Base-by-base conservation (phyloP, 1,140 invertebrate genomes). In the Drosophila asahinai region DNA sequence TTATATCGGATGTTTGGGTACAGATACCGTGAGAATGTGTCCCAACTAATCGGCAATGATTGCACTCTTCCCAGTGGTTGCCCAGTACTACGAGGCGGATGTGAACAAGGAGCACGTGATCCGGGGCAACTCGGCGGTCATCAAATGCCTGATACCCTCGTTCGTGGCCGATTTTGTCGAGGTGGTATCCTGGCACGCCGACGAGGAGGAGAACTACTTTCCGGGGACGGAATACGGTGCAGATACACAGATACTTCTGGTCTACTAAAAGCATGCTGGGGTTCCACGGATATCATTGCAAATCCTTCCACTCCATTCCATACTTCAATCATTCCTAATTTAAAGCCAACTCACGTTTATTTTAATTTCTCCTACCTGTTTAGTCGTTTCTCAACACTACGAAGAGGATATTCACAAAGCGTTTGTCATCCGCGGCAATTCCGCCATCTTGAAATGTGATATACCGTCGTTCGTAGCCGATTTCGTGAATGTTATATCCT, bases 81-180 rank as follows among this genome's bases (percentile, higher is more conserved):
- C 97, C 77, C 97, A 98, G 93, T 95, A 96, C 90, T 98, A 98
- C 94, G 96, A 97, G 86, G 97, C 97, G 22, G 97, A 98, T 93
- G 97, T 98, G 64, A 97, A 97, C 94, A 98, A 98, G 93, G 97
- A 98, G 83, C 98, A 98, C 94, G 97, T 98, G 19, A 98, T 98
- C 79, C 95, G 96, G 83, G 97, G 97, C 57, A 98, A 98, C 93
- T 96, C 97, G 52, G 98, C 97, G 36, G 96, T 99, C 82, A 95
- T 99, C 61, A 98, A 97, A 93, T 99, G 98, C 94, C 95, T 97
- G 91, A 97, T 99, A 86, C 98, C 98, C 15, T 97, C 96, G n/a
- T 99, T 98, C 93, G 97, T 98, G 55, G 97, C 97, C 25, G 97
- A 98, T 94, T 98, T 98, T 93, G 96, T 99, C 49, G 95, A 95